Evolutionary conservation across 2,113 vertebrate genomes (phyloP).

Genomic region (Syngnathoides biaculeatus): DNA sequence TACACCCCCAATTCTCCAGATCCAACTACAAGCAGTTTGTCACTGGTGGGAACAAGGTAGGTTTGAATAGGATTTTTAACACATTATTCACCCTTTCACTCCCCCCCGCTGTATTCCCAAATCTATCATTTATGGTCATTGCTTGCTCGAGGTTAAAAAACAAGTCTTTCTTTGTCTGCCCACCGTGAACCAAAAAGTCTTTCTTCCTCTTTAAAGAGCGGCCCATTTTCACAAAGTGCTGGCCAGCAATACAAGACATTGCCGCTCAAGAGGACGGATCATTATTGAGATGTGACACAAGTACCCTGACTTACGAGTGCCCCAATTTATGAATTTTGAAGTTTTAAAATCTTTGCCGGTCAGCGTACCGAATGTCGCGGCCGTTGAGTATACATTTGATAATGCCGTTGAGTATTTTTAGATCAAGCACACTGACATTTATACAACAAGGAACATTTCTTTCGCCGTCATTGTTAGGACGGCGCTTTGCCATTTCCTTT

Average conservation of each 20-base stretch:
- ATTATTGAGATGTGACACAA: slow-evolving; percentile 66
- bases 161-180: not conserved
- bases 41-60: slow-evolving; percentile 96
- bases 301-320: not conserved
- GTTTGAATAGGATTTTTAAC: slow-evolving; percentile 13
- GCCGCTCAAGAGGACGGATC: slow-evolving; percentile 69
- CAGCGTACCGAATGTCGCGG: not conserved
- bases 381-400: slow-evolving; percentile 1
- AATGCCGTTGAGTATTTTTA: slow-evolving; percentile 29
- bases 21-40: slow-evolving; percentile 97
- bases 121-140: not conserved
- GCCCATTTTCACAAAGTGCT: slow-evolving; percentile 77
- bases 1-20: slow-evolving; percentile 90
- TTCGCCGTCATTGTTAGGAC: slow-evolving; percentile 43
- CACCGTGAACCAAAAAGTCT: slow-evolving; percentile 21
- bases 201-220: slow-evolving; percentile 60
- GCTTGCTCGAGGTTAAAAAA: not conserved
- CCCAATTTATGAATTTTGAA: too few species aligned
- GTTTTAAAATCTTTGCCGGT: not conserved
- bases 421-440: slow-evolving; percentile 61
- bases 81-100: slow-evolving; percentile 22
- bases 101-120: slow-evolving; percentile 17
- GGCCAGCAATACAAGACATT: slow-evolving; percentile 65
- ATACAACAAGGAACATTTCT: slow-evolving; percentile 52
- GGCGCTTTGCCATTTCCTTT: slow-evolving; percentile 68